Base-by-base conservation (phyloP, 2,113 vertebrate genomes). In the Megaceryle maxima region DNA sequence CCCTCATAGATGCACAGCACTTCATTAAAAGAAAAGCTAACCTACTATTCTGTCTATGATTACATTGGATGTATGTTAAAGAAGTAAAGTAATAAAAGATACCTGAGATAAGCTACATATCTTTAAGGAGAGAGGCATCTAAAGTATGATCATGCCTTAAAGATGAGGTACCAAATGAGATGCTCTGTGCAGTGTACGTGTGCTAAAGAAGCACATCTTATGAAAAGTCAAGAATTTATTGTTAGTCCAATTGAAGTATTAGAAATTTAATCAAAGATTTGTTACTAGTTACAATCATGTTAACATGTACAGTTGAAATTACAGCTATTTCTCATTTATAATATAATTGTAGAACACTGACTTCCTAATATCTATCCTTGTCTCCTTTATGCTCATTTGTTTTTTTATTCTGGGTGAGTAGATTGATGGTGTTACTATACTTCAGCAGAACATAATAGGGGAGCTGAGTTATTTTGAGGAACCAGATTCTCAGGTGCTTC, bases 391-490 rank as follows among this genome's bases (percentile, higher is more conserved):
- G 28, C 20, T 72, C 9, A 17, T 50, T 4, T 79, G 22, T 4
- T 83, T 59, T 76, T 26, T 31, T 66, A 16, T 28, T 63, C 20
- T 72, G 10, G 11, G 5, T 59, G 24, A 80, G 44, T 18, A 64
- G 59, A 77, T 3, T 48, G 55, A 55, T 24, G 25, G 48, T 51
- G 28, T 59, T 73, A 41, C 10, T n/a, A 14, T 74, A 64, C 25
- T 75, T 81, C 60, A 84, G 48, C 21, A 84, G 16, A 64, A 59
- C 59, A 33, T 17, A 28, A 39, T 16, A 68, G 5, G 3, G 4
- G 9, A 91, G 6, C 0, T 0, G 46, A n/a, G 5, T 17, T 70
- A 15, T 22, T 16, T 4, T 2, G 1, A 31, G 14, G 64, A 56
- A 64, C 18, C 24, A 74, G n/a, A 20, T 33, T 44, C 11, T 73